Conservation (phyloP, 2,888 invertebrate species). For the Tenodera sinensis region DNA sequence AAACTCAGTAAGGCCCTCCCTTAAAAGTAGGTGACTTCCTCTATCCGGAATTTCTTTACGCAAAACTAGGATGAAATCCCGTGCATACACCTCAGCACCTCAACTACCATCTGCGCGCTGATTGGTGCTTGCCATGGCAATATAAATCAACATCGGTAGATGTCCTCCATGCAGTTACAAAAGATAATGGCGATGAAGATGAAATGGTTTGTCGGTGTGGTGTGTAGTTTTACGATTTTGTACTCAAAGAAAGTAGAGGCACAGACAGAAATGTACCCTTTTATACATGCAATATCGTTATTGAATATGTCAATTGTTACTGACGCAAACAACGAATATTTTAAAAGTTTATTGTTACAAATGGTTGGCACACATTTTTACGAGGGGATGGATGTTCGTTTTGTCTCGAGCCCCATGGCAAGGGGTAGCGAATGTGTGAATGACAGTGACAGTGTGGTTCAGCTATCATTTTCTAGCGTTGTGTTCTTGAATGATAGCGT, state of each 20-base stretch:
- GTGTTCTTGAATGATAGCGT: conserved; percentile 32
- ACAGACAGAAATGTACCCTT: conserved; percentile 11
- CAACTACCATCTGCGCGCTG: neutral
- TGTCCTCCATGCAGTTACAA: conserved; percentile 8
- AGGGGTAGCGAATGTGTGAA: conserved; percentile 28
- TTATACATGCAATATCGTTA: conserved; percentile 32
- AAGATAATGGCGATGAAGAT: conserved; percentile 16
- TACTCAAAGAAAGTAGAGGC: conserved; percentile 3
- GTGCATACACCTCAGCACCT: neutral
- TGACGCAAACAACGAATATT: conserved; percentile 27
- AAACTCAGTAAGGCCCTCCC: no score
- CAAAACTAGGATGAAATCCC: neutral
- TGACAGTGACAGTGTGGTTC: conserved; percentile 21
- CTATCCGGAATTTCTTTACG: neutral
- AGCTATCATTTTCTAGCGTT: conserved; percentile 24
- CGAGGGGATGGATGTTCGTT: conserved; percentile 31
- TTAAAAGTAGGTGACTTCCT: no score
- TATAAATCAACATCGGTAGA: neutral
- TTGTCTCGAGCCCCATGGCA: conserved; percentile 23
- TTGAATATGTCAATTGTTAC: conserved; percentile 31
- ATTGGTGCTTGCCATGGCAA: neutral
- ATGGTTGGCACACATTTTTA: conserved; percentile 32
- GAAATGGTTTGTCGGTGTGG: neutral
- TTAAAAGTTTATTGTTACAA: conserved; percentile 31
- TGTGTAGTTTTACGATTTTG: conserved; percentile 18